These are phyloP conservation scores for Miniopterus natalensis DNA, from an alignment of 2,113 vertebrate species.

Conservation along the genomic window DNA sequence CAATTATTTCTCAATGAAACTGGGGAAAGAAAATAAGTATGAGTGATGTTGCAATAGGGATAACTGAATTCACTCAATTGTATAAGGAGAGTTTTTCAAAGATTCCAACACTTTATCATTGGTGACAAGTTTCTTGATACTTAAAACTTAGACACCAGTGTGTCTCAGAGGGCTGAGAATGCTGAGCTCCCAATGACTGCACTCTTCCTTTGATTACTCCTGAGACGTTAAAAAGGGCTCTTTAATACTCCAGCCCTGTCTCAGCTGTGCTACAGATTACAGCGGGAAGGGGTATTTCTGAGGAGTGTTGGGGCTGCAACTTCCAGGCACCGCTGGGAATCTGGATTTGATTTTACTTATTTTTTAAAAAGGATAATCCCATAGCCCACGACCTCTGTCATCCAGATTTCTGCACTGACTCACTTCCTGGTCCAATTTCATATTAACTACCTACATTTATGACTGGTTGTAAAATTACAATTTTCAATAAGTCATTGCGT, in stretches of 20 bases:
- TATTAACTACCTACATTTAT: background rate
- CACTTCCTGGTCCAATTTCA: constrained; percentile 27
- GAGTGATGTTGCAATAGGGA: background rate
- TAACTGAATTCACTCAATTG: constrained; percentile 10
- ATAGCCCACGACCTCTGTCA: background rate
- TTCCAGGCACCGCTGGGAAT: background rate
- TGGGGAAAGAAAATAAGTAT: background rate
- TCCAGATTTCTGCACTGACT: background rate
- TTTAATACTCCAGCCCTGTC: background rate
- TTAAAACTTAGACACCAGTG: background rate
- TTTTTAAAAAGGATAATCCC: background rate
- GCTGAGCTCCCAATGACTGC: background rate
- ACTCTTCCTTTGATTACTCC: background rate
- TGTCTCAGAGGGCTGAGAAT: background rate
- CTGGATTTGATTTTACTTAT: background rate
- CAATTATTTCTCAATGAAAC: background rate
- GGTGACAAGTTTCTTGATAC: background rate
- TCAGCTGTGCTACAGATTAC: background rate
- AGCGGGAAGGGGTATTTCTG: background rate
- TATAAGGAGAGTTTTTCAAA: background rate
- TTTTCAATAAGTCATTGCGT: background rate
- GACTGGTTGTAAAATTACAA: background rate
- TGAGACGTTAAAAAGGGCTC: background rate
- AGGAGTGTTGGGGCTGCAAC: background rate
- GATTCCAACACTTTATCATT: background rate